Conservation (phyloP, 2,888 invertebrate genomes). For the Xylocampa areola region DNA sequence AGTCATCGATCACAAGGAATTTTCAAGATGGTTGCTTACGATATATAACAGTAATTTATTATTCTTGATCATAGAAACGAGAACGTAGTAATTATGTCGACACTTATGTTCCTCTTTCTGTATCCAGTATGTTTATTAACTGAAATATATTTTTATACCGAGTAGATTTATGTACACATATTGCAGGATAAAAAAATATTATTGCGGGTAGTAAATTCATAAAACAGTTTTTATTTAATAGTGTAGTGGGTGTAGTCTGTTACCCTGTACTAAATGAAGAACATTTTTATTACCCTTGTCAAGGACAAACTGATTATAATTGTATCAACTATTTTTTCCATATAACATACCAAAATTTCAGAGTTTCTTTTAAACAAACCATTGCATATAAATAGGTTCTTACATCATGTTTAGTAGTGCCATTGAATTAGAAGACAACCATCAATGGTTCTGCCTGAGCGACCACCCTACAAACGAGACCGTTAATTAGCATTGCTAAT, state of each 20-base stretch:
- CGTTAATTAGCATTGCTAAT: constrained; percentile 71
- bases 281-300: constrained; percentile 30
- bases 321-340: not conserved
- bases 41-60: constrained; percentile 39
- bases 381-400: constrained; percentile 29
- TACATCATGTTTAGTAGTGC: constrained; percentile 51
- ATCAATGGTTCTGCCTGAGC: constrained; percentile 45
- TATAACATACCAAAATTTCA: not conserved
- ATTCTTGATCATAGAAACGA: constrained; percentile 37
- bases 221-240: constrained; percentile 51
- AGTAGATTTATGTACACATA: constrained; percentile 10
- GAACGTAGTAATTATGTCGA: constrained; percentile 42
- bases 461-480: constrained; percentile 49
- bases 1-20: constrained; percentile 43
- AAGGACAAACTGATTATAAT: constrained; percentile 21
- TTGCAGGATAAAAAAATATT: constrained; percentile 3
- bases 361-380: constrained; percentile 3
- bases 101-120: constrained; percentile 13
- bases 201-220: constrained; percentile 30
- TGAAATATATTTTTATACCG: constrained; percentile 8
- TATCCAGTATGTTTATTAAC: constrained; percentile 17
- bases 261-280: constrained; percentile 44
- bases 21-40: constrained; percentile 43
- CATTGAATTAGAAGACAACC: constrained; percentile 55
- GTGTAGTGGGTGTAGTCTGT: constrained; percentile 20